A percentile compares a stretch with the other conserved stretches of the same genome.
These are phyloP conservation scores for Hemicrepidius hirtus DNA, from an alignment of 2,888 invertebrate species.

Conservation along the genomic window DNA sequence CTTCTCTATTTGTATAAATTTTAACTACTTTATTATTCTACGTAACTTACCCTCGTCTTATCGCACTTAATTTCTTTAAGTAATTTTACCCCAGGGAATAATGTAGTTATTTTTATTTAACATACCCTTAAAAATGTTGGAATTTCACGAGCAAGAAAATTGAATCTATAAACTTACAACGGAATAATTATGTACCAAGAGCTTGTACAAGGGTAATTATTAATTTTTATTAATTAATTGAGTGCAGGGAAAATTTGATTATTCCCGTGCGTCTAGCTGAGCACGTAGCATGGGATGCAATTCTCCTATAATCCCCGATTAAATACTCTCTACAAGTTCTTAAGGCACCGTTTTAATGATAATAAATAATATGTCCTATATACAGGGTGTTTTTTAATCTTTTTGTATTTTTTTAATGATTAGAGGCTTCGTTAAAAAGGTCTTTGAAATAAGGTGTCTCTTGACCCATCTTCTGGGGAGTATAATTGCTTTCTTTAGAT, in stretches of 20 bases:
- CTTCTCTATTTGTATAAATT: conserved; percentile 31
- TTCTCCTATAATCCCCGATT: conserved; percentile 26
- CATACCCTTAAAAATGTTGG: too few species aligned
- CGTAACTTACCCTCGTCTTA: conserved; percentile 30
- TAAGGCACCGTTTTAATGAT: not conserved
- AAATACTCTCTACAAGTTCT: conserved; percentile 12
- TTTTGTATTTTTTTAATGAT: too few species aligned
- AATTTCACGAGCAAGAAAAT: too few species aligned
- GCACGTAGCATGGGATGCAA: conserved; percentile 11
- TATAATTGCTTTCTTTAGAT: too few species aligned
- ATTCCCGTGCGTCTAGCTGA: conserved; percentile 28
- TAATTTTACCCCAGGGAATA: not conserved
- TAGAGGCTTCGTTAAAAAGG: too few species aligned
- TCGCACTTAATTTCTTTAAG: conserved; percentile 19
- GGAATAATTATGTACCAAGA: conserved; percentile 22
- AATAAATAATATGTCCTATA: too few species aligned
- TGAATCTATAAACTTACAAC: not conserved
- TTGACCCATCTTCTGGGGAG: too few species aligned
- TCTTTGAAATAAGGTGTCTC: too few species aligned
- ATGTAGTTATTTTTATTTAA: not conserved
- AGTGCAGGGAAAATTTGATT: conserved; percentile 36
- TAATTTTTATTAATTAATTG: too few species aligned
- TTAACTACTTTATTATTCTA: conserved; percentile 31
- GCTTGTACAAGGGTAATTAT: conserved; percentile 28
- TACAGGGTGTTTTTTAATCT: too few species aligned